Percentiles rank a stretch among this genome's conserved stretches.
Conservation (phyloP, 2,888 invertebrate species). For the Synergus itoensis region DNA sequence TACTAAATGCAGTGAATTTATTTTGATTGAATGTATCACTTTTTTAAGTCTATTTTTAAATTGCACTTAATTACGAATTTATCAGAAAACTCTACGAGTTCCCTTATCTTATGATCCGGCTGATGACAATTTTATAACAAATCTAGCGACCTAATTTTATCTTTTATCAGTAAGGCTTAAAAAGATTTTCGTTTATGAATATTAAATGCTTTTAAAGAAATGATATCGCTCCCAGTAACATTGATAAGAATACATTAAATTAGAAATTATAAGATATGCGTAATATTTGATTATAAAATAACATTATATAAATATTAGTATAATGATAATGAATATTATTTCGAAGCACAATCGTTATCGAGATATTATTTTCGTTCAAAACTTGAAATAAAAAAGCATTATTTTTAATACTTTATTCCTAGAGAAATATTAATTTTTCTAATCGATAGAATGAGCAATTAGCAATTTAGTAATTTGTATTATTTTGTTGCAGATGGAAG, state of each 20-base stretch:
- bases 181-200: slow-evolving; percentile 23
- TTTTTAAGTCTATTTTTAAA: not conserved
- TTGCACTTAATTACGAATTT: not conserved
- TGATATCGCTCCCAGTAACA: not conserved
- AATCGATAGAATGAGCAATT: not conserved
- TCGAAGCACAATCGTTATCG: not conserved
- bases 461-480: not conserved
- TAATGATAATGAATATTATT: not conserved
- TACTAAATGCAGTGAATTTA: not conserved
- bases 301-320: not conserved
- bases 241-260: not conserved
- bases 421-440: not conserved
- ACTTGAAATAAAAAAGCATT: too few relatives aligned
- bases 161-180: slow-evolving; percentile 9
- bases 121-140: slow-evolving; percentile 22
- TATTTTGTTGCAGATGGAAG: not conserved
- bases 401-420: not conserved
- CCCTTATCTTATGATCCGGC: slow-evolving; percentile 8
- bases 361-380: too few relatives aligned
- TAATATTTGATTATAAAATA: not conserved
- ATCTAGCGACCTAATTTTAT: slow-evolving; percentile 33
- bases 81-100: not conserved
- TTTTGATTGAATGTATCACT: not conserved
- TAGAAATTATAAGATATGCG: not conserved
- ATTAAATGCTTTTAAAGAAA: not conserved